phyloP scores from a whole-genome alignment of 2,113 vertebrate species.

The Benitochromis conjunctus region DNA sequence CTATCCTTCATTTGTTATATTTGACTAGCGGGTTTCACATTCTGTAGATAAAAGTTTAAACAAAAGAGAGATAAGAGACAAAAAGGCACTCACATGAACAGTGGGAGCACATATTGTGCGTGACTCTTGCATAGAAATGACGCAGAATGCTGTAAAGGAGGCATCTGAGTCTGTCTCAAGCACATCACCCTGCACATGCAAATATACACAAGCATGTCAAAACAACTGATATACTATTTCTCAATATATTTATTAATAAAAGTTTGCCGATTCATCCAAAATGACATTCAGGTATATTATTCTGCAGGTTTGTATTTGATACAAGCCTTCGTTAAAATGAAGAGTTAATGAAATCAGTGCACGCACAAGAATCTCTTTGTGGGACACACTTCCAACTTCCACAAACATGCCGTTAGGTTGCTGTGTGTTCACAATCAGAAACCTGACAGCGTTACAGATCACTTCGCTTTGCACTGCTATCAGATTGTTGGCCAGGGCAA shows the following conservation, averaged over 20 bases:
- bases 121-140: slow-evolving; percentile 80
- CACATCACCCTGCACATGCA: slow-evolving; percentile 74
- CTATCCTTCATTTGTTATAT: not conserved
- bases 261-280: not conserved
- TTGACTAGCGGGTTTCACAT: not conserved
- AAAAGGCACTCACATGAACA: slow-evolving; percentile 72
- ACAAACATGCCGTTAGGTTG: slow-evolving; percentile 78
- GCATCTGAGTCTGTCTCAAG: slow-evolving; percentile 56
- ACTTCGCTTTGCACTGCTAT: slow-evolving; percentile 59
- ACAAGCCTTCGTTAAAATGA: not conserved
- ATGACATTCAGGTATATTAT: not conserved
- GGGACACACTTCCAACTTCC: slow-evolving; percentile 68
- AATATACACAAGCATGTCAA: not conserved
- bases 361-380: slow-evolving; percentile 77
- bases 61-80: not conserved
- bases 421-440: slow-evolving; percentile 80
- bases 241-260: not conserved
- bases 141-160: slow-evolving; percentile 84
- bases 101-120: slow-evolving; percentile 60
- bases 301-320: not conserved
- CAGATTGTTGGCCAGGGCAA: slow-evolving; percentile 74
- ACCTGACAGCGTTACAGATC: slow-evolving; percentile 80
- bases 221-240: not conserved
- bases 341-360: not conserved
- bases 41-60: not conserved